Percentiles rank a stretch among this genome's conserved stretches.
Conservation (phyloP, 2,797 vertebrate species). For the Phyllotis vaccarum region DNA sequence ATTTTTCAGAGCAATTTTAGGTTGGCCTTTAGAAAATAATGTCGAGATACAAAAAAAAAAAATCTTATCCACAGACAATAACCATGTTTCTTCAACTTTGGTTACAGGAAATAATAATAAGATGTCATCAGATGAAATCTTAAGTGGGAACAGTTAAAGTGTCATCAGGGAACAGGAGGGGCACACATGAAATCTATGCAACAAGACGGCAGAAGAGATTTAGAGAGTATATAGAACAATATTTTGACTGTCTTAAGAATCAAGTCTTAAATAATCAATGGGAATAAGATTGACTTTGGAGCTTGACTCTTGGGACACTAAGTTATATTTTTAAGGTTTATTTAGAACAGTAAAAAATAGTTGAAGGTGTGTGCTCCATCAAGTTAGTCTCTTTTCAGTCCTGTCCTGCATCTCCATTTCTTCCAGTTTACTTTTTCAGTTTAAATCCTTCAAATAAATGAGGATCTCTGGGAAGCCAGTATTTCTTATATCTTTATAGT, state of each 20-base stretch:
- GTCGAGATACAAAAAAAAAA: accelerated
- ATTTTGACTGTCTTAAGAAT: not conserved
- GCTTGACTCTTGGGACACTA: not conserved
- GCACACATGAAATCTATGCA: not conserved
- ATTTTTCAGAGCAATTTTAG: not conserved
- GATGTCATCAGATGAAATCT: not conserved
- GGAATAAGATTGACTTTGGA: not conserved
- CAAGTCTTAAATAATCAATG: not conserved
- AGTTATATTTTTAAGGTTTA: not conserved
- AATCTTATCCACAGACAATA: not conserved
- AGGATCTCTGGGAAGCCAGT: not conserved
- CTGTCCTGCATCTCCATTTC: not conserved
- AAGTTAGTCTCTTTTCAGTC: not conserved
- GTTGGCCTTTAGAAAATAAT: not conserved
- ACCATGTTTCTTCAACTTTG: not conserved
- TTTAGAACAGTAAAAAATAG: not conserved
- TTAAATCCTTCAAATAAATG: not conserved
- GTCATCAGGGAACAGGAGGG: not conserved
- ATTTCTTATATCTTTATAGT: not conserved
- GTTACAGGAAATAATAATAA: not conserved
- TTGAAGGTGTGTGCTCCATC: not conserved
- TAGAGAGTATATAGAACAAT: not conserved
- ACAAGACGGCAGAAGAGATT: not conserved
- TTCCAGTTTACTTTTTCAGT: not conserved
- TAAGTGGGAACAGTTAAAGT: not conserved